Conservation (phyloP, 2,888 invertebrate species). For the Hyposoter dolosus region DNA sequence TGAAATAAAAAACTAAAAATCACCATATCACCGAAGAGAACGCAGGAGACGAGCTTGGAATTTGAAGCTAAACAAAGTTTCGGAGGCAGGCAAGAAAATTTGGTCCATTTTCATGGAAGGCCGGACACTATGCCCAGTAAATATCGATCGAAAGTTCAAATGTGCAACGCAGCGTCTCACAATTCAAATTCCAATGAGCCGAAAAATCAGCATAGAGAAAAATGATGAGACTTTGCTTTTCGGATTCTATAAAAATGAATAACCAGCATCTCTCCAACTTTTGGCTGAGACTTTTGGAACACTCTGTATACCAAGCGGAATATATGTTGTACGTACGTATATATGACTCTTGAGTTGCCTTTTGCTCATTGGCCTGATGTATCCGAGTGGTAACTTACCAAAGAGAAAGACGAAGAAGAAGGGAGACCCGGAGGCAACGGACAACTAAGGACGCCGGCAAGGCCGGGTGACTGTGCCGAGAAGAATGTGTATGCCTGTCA, state of each 20-base stretch:
- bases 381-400: constrained; percentile 27
- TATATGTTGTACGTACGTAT: constrained; percentile 26
- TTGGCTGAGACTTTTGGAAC: not conserved
- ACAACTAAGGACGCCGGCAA: constrained; percentile 73
- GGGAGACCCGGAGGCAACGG: constrained; percentile 67
- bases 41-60: no score
- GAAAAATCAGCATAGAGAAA: not conserved
- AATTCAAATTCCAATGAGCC: not conserved
- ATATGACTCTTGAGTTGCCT: constrained; percentile 40
- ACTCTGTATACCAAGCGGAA: not conserved
- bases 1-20: no score
- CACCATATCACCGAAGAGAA: no score
- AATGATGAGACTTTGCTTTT: not conserved
- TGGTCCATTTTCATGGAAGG: no score
- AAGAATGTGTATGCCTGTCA: constrained; percentile 69
- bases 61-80: no score
- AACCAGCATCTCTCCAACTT: not conserved
- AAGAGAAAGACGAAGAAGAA: constrained; percentile 47
- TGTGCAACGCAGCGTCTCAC: not conserved
- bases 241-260: not conserved
- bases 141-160: not conserved
- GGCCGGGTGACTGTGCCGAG: constrained; percentile 72
- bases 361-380: constrained; percentile 49
- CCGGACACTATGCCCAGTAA: no score
- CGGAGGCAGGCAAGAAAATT: not conserved